Base-by-base conservation (phyloP, 2,797 vertebrate species). In the Paratrypauchen microcephalus region DNA sequence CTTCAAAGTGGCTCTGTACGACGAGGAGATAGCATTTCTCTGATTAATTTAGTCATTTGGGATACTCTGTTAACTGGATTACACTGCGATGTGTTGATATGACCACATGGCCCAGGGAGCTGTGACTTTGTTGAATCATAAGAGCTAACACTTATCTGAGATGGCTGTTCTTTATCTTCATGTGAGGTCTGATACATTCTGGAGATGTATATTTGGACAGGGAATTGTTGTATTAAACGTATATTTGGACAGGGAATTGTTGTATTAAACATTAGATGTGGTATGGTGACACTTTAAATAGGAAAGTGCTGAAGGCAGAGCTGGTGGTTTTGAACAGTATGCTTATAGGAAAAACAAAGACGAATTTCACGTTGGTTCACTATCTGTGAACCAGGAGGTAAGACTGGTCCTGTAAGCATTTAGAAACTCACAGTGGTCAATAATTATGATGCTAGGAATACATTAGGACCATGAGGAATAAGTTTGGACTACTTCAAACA, bases 1-100 rank as follows among this genome's bases (percentile, higher is more conserved):
- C 95, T 95, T 97, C 96, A 97, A 97, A 97, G 95, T 93, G 74
- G 76, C 50, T 66, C 83, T 83, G 80, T 88, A 74, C 90, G 91
- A 92, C 92, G 86, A 78, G 77, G 76, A 79, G 89, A 93, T 91
- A 92, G 83, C 83, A 80, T 91, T 90, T 82, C 84, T 90, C 84
- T 92, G 92, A 93, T 93, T 92, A 92, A 91, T 91, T 92, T 91
- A 89, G 90, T 92, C 90, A 92, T 92, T 91, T 92, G 91, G 91
- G 89, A 92, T 84, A 92, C 89, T 90, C 85, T 86, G 90, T 89
- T 93, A 93, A 92, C 89, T 91, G 90, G 90, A 91, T 92, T 92
- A 92, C 84, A 91, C 88, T 91, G 83, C 80, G 88, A 92, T 91
- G 88, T 91, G 90, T 83, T 89, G 88, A 92, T 92, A 90, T 70